These are phyloP conservation scores for Gopherus flavomarginatus DNA, from an alignment of 2,113 vertebrate species.

Conservation along the genomic window DNA sequence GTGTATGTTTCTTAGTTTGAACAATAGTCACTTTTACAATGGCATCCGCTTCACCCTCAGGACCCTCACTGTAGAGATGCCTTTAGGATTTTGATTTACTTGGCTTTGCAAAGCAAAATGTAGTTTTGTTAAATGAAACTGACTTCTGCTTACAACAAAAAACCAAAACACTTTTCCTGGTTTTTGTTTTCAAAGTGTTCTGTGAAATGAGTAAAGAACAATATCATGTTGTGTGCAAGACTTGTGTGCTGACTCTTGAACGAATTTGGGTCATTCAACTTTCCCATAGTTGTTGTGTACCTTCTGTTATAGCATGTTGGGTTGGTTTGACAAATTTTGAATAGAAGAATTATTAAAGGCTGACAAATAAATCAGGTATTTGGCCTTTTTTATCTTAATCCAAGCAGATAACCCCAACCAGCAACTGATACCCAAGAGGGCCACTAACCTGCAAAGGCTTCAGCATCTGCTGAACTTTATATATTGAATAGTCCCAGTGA, in stretches of 20 bases:
- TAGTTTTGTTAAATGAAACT: background rate
- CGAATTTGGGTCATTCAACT: background rate
- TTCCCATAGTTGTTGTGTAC: background rate
- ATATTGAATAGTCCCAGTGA: background rate
- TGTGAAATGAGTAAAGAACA: background rate
- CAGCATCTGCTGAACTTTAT: background rate
- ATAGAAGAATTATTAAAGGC: background rate
- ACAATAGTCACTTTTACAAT: background rate
- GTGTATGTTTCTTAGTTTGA: background rate
- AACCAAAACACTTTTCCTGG: background rate
- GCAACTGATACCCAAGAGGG: background rate
- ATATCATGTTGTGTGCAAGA: background rate
- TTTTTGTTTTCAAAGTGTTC: background rate
- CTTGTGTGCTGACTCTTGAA: background rate
- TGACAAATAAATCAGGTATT: background rate
- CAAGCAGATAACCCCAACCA: background rate
- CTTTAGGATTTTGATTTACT: background rate
- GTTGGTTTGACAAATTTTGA: background rate
- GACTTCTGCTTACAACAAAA: background rate
- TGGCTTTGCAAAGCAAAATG: background rate
- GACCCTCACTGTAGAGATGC: background rate
- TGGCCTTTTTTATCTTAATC: background rate
- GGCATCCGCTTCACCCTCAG: background rate
- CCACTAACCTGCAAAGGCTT: background rate
- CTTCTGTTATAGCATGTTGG: background rate